Percentiles rank a stretch among this genome's conserved stretches.
These are phyloP conservation scores for Propsilocerus akamusi DNA, from an alignment of 1,140 invertebrate genomes.

Conservation along the genomic window DNA sequence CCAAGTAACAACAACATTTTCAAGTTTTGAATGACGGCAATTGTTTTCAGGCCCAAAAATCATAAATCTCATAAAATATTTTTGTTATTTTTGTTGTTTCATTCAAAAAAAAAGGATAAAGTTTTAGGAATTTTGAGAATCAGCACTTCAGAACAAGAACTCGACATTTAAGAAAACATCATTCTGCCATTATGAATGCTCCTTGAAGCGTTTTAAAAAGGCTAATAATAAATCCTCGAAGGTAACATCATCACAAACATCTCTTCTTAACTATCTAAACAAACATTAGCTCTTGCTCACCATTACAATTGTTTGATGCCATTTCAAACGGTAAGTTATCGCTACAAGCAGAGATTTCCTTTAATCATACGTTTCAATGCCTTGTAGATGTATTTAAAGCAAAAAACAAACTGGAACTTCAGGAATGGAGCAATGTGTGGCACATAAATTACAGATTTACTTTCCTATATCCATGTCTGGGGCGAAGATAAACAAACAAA, in stretches of 20 bases:
- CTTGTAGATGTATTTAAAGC: not conserved
- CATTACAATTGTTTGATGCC: no score
- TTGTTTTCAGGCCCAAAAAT: no score
- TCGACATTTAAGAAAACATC: not conserved
- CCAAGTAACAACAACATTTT: no score
- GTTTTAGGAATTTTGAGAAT: not conserved
- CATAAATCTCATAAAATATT: no score
- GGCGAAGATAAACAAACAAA: constrained; percentile 1
- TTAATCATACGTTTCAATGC: constrained; percentile 1
- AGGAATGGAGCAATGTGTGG: not conserved
- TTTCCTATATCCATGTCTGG: not conserved
- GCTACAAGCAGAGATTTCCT: no score
- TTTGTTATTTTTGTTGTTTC: no score
- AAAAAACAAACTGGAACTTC: not conserved
- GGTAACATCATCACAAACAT: not conserved
- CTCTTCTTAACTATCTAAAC: not conserved
- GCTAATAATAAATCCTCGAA: constrained; percentile 1
- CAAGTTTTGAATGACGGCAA: no score
- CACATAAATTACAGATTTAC: not conserved
- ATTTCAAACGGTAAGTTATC: no score
- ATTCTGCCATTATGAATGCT: not conserved
- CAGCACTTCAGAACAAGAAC: not conserved
- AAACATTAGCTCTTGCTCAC: no score
- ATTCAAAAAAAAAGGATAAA: no score
- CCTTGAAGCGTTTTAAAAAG: not conserved